These are phyloP conservation scores for Phrynocephalus forsythii DNA, from an alignment of 2,797 vertebrate genomes.

Conservation along the genomic window DNA sequence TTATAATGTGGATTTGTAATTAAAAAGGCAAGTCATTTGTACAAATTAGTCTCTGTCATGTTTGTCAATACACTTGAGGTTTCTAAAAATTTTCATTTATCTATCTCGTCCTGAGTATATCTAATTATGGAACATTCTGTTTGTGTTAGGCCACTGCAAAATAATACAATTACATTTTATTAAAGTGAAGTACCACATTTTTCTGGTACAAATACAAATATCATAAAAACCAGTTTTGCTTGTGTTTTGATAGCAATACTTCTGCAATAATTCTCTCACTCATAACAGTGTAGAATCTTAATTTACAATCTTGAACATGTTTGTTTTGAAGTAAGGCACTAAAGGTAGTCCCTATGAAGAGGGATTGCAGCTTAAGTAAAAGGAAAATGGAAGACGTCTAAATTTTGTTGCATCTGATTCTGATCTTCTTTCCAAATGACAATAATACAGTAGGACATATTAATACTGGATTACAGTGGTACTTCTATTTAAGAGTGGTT, in stretches of 20 bases:
- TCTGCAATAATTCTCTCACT: not conserved
- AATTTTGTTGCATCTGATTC: not conserved
- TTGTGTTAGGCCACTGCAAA: not conserved
- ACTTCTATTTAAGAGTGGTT: too few relatives aligned
- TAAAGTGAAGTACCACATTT: too few relatives aligned
- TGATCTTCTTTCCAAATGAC: constrained; percentile 17
- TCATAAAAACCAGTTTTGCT: not conserved
- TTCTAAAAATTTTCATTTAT: not conserved
- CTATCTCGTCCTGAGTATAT: not conserved
- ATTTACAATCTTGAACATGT: not conserved
- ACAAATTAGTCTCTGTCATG: not conserved
- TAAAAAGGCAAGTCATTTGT: not conserved
- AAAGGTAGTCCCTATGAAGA: not conserved
- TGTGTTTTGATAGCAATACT: not conserved
- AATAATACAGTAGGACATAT: not conserved
- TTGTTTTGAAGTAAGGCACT: not conserved
- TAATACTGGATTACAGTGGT: too few relatives aligned
- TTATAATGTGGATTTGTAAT: not conserved
- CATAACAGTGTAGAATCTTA: not conserved
- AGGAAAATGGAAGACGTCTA: not conserved
- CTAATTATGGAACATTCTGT: not conserved
- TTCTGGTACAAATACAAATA: not conserved
- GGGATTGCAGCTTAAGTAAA: not conserved
- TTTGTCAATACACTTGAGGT: not conserved
- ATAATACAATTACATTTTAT: not conserved